phyloP scores from a whole-genome alignment of 2,797 vertebrate genomes.

The Pteronotus mesoamericanus region DNA sequence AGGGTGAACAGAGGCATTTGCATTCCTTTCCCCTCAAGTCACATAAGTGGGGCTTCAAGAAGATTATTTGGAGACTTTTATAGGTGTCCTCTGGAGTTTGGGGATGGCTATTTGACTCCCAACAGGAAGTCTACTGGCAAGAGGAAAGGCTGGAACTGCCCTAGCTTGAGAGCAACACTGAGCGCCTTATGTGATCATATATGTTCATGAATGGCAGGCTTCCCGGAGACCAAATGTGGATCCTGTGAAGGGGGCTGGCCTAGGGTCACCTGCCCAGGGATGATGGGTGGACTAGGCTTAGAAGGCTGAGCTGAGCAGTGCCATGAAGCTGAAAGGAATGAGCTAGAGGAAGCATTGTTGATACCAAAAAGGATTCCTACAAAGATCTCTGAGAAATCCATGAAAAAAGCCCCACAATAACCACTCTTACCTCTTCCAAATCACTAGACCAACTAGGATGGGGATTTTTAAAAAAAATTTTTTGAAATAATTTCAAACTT shows the following conservation, averaged over 20 bases:
- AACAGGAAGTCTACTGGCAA: neutral
- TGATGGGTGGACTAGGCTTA: neutral
- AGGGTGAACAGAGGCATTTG: neutral
- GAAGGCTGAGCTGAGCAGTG: neutral
- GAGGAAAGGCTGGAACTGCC: neutral
- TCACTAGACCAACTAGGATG: neutral
- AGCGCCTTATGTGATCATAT: neutral
- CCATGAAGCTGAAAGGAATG: neutral
- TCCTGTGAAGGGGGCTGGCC: neutral
- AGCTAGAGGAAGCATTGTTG: neutral
- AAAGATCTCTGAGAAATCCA: neutral
- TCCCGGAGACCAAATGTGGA: neutral
- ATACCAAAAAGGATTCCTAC: neutral
- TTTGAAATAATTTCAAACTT: neutral
- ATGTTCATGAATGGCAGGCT: neutral
- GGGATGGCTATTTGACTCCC: neutral
- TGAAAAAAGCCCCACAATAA: neutral
- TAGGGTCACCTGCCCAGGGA: neutral
- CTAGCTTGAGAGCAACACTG: neutral
- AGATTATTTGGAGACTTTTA: neutral
- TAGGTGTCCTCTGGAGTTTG: neutral
- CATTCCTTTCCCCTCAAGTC: neutral
- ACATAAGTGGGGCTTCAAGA: neutral
- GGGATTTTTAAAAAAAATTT: too few relatives aligned
- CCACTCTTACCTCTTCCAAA: neutral